Base-by-base conservation (phyloP, 2,797 vertebrate genomes). In the Phoxinus dragarum region DNA sequence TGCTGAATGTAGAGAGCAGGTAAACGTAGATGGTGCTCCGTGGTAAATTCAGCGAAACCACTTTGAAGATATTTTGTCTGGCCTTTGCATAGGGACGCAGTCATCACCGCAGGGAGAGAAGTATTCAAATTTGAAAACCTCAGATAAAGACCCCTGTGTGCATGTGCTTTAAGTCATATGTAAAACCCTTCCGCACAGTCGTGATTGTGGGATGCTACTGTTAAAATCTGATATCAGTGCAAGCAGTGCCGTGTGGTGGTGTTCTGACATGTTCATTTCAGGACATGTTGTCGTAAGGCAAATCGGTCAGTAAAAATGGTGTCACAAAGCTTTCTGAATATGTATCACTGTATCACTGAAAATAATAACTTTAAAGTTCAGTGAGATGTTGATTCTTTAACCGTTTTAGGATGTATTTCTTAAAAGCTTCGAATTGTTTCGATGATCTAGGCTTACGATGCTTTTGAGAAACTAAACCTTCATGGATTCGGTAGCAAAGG, bases 91-190 rank as follows among this genome's bases (percentile, higher is more conserved):
- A 61, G 52, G 69, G 61, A 19, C 9, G 14, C 64, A 64, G 89
- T 91, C 36, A 54, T 34, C 84, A 83, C 84, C 78, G 81, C 80
- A 83, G 74, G 52, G 89, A 83, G 86, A 74, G 85, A 81, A 84
- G 80, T 86, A 87, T 89, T 89, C 69, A 52, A 84, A 87, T 87
- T 89, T 31, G 59, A 88, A 87, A 90, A 56, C 87, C 54, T 36
- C n/a, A 54, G 89, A 80, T 36, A 78, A 21, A 91, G 89, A 89
- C 52, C 81, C 61, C 85, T 82, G 86, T 88, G 91, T 92, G 87
- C 82, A 76, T 87, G 82, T 81, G 85, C 90, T 89, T 89, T 91
- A 89, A 92, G 92, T 90, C 89, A 86, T 87, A 88, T 92, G 89
- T 85, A 92, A 90, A 59, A 81, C 87, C 88, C 84, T 75, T 89